Evolutionary conservation across 2,888 invertebrate species (phyloP).

Genomic region (Chalcosyrphus nemorum): DNA sequence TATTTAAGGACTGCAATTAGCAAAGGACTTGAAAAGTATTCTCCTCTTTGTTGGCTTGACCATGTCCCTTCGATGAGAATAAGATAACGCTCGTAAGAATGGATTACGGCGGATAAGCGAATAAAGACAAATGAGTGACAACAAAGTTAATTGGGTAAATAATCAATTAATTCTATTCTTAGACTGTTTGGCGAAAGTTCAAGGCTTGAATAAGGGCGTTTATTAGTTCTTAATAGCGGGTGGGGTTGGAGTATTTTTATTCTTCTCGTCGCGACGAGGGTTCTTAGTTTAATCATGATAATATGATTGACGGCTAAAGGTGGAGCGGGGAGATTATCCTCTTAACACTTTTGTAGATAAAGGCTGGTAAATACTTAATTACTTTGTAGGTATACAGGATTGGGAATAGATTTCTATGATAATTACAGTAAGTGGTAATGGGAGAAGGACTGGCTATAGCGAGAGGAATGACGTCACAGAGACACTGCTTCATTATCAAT

Average conservation of each 20-base stretch:
- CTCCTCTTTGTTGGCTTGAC: background rate
- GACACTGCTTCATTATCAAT: no score
- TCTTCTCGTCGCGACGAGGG: background rate
- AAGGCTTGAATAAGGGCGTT: background rate
- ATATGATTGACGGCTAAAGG: background rate
- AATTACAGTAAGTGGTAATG: background rate
- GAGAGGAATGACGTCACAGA: no score
- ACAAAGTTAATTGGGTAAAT: conserved; percentile 1
- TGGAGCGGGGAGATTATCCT: background rate
- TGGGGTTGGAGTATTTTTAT: background rate
- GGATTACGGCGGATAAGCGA: background rate
- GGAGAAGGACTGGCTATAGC: no score
- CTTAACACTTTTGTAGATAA: background rate
- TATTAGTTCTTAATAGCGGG: background rate
- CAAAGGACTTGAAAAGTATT: background rate
- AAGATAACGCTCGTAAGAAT: background rate
- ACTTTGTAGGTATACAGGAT: background rate
- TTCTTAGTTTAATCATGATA: background rate
- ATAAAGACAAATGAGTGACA: background rate
- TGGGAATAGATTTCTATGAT: background rate
- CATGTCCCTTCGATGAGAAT: background rate
- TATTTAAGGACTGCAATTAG: background rate
- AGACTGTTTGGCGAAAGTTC: background rate
- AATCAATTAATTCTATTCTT: background rate
- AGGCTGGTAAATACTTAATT: background rate